Evolutionary conservation across 2,888 invertebrate species (phyloP).

Genomic region (Acanthosepion esculentum): DNA sequence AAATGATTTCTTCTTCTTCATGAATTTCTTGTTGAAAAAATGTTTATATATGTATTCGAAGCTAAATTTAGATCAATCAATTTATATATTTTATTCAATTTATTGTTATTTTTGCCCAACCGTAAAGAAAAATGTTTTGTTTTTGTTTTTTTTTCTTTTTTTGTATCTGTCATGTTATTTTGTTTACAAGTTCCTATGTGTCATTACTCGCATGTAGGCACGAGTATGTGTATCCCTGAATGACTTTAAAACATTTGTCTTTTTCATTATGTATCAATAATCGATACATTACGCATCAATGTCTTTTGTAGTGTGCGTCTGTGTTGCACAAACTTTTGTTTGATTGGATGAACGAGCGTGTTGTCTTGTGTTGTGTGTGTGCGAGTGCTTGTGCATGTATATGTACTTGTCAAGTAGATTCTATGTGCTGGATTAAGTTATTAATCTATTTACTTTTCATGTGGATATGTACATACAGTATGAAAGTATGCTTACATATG

Average conservation of each 20-base stretch:
- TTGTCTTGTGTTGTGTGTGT: too few species aligned
- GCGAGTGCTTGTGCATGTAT: not conserved
- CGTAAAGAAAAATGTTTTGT: not conserved
- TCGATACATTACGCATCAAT: not conserved
- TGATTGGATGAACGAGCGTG: too few species aligned
- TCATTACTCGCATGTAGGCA: not conserved
- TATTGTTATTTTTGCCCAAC: not conserved
- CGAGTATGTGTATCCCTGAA: not conserved
- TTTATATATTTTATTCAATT: too few species aligned
- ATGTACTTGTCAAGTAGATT: too few species aligned
- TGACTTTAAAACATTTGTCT: not conserved
- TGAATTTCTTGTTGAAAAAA: not conserved
- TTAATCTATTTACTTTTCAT: too few species aligned
- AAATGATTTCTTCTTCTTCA: not conserved
- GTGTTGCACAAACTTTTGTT: not conserved
- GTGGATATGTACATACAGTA: too few species aligned
- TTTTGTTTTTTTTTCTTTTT: not conserved
- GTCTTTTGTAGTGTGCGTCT: not conserved
- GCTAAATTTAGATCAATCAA: not conserved
- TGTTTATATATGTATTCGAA: not conserved
- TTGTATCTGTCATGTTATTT: not conserved
- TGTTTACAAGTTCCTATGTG: not conserved
- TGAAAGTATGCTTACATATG: too few species aligned
- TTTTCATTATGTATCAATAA: not conserved
- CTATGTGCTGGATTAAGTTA: too few species aligned